Evolutionary conservation across 2,888 invertebrate species (phyloP).

Genomic region (Campaea margaritaria): DNA sequence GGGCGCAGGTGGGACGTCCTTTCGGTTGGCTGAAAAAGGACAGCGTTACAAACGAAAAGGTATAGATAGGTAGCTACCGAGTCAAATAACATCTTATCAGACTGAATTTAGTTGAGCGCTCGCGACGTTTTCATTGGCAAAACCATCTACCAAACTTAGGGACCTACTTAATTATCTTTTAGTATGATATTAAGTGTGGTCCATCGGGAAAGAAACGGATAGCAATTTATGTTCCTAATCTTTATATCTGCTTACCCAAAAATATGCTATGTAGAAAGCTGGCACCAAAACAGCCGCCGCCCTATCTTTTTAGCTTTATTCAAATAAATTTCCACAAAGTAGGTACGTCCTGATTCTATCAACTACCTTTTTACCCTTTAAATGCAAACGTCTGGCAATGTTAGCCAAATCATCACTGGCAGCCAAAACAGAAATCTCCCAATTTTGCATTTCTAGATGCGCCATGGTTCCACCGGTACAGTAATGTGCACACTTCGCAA

Average conservation of each 20-base stretch:
- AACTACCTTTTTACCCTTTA: background rate
- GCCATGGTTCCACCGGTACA: constrained; percentile 71
- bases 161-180: too few species aligned
- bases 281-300: too few species aligned
- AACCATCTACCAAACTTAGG: too few species aligned
- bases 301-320: too few species aligned
- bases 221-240: too few species aligned
- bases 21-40: constrained; percentile 1
- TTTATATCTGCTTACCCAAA: too few species aligned
- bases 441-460: constrained; percentile 61
- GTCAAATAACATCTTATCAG: too few species aligned
- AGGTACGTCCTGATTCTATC: background rate
- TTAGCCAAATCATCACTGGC: background rate
- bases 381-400: background rate
- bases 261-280: too few species aligned
- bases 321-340: background rate
- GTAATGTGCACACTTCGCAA: constrained; percentile 71
- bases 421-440: background rate
- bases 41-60: background rate
- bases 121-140: too few species aligned
- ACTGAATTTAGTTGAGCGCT: too few species aligned
- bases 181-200: too few species aligned
- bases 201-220: too few species aligned
- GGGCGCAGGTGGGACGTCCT: constrained; percentile 4
- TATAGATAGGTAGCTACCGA: background rate